Evolutionary conservation across 2,888 invertebrate species (phyloP), one percentile per base, ranked within the genome.

Genomic region (Acanthosepion esculentum): DNA sequence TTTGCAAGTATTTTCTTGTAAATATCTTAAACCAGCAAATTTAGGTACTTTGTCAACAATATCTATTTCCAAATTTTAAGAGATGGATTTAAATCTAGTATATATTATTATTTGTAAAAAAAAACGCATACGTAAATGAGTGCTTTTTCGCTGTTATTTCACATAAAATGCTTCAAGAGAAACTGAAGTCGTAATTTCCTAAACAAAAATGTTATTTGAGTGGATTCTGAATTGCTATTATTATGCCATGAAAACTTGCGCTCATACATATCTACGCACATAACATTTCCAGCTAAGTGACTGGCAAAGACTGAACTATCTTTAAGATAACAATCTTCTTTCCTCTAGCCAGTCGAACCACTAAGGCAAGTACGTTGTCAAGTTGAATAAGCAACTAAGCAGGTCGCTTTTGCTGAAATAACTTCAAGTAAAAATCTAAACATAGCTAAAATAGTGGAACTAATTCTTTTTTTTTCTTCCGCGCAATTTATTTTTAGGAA

Each of bases 311-410:
- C 33, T 48, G 18, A 78, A 78, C 78, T 78, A 78, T 78, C 78
- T 78, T 78, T 78, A 78, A 78, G 78, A 78, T 78, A 78, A n/a
- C 78, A 78, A 78, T 78, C 78, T 78, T 59, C 59, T 59, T 59
- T 59, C 59, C 1, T 59, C 59, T 20, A 59, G 59, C 20, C 59
- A 59, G 78, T n/a, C n/a, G n/a, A 78, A 18, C n/a, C n/a, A 1
- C 78, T n/a, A 78, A 78, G n/a, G n/a, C 33, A 78, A 59, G 59
- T 59, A 59, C 18, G 78, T 78, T 15, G 78, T 78, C 78, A 78
- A 33, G n/a, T 78, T 78, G 78, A 78, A 78, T 10, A 78, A 33
- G 78, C 78, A n/a, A n/a, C n/a, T 78, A 78, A 78, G 78, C 78
- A n/a, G n/a, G 78, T 78, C 78, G 78, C 78, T 78, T n/a, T 78